Base-by-base conservation (phyloP, 2,113 vertebrate species). In the Gobius niger region DNA sequence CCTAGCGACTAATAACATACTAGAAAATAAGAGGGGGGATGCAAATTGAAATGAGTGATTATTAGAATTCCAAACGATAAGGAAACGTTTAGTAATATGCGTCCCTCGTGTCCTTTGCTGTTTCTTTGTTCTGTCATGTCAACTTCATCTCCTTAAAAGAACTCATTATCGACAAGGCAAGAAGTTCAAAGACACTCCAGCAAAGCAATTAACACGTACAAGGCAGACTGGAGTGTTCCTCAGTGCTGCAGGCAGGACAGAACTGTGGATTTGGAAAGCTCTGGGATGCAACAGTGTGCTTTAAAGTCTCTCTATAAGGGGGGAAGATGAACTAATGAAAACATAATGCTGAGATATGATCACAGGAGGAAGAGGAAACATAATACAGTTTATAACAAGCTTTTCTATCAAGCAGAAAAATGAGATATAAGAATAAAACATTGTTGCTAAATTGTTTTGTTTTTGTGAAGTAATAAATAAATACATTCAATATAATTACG, bases 191-290 rank as follows among this genome's bases (percentile, higher is more conserved):
- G 78, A 80, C 51, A 51, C 79, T 82, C n/a, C 24, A 85, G 81
- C 71, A 88, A 90, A 82, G 81, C 77, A 90, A 89, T 89, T 87
- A 91, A 85, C 78, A 85, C 73, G 68, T 75, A 70, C 66, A 40
- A 83, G 82, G 18, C 63, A 78, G 72, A 67, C 72, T 24, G 63
- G 53, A 67, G 74, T 65, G 79, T 80, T 77, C 78, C 77, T 82
- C 74, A 24, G 78, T 65, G 76, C 54, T 68, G 59, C 69, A 67
- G 68, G 73, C 56, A 83, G 61, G 70, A 64, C 52, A 82, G 84
- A 80, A 66, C 63, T 24, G 56, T 72, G 14, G 41, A 59, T 63
- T 67, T 40, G 6, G 65, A 64, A 34, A 67, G 54, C 53, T 63
- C 1, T 57, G 44, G 51, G 66, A 71, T 50, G 42, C 40, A 42